A percentile compares a stretch with the other conserved stretches of the same genome.
Conservation (phyloP, 1,140 invertebrate genomes). For the Neodiprion lecontei region DNA sequence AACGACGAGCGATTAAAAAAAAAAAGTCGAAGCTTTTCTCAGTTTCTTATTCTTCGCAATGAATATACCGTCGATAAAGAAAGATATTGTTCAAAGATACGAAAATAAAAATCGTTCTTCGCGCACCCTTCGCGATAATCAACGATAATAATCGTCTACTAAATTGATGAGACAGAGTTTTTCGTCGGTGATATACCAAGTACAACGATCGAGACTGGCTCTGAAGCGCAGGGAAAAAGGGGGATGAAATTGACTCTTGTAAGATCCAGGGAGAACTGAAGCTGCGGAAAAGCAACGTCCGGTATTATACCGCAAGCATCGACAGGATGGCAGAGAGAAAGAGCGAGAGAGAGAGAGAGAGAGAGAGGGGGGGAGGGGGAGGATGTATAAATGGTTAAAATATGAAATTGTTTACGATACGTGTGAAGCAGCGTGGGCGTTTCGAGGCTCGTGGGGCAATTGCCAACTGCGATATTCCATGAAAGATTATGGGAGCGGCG, state of each 20-base stretch:
- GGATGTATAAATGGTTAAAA: neutral
- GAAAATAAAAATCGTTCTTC: too few relatives aligned
- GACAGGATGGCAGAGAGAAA: neutral
- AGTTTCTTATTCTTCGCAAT: too few relatives aligned
- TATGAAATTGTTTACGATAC: constrained; percentile 6
- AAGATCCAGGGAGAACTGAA: neutral
- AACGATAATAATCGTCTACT: too few relatives aligned
- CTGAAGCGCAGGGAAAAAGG: neutral
- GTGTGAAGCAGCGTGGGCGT: neutral
- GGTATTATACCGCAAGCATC: neutral
- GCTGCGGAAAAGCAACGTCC: neutral
- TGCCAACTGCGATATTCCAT: neutral
- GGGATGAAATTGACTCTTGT: neutral
- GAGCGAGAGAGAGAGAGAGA: neutral
- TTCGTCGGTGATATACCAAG: too few relatives aligned
- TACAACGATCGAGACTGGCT: too few relatives aligned
- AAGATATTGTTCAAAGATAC: too few relatives aligned
- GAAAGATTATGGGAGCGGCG: neutral
- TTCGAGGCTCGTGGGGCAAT: neutral
- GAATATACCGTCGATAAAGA: too few relatives aligned
- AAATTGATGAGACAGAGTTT: too few relatives aligned
- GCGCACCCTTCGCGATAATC: too few relatives aligned
- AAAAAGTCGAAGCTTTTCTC: too few relatives aligned
- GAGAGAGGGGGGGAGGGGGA: neutral
- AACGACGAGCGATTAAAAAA: too few relatives aligned